Evolutionary conservation across 2,888 invertebrate species (phyloP).

Genomic region (Pardosa pseudoannulata): DNA sequence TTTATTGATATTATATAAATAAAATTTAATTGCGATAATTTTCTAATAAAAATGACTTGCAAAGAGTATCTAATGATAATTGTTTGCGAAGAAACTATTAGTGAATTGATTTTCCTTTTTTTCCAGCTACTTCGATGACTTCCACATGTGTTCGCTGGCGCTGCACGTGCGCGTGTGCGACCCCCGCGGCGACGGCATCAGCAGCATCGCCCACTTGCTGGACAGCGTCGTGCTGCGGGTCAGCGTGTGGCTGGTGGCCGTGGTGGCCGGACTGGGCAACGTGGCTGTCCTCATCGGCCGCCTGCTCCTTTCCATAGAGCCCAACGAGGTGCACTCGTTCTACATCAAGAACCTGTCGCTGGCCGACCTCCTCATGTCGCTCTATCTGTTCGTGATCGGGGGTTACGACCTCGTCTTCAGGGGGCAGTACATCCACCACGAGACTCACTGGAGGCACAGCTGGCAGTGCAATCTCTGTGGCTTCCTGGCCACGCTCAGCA

Average conservation of each 20-base stretch:
- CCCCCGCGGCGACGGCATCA: slow-evolving; percentile 82
- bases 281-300: slow-evolving; percentile 81
- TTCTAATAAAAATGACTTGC: too few species aligned
- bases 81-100: not conserved
- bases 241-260: slow-evolving; percentile 83
- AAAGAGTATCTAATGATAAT: not conserved
- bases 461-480: slow-evolving; percentile 81
- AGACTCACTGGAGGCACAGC: slow-evolving; percentile 81
- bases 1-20: too few species aligned
- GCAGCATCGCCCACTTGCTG: slow-evolving; percentile 81
- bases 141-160: slow-evolving; percentile 81
- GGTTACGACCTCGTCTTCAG: slow-evolving; percentile 80
- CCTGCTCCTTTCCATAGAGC: slow-evolving; percentile 79
- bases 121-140: slow-evolving; percentile 81
- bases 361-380: slow-evolving; percentile 83
- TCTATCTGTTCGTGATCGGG: slow-evolving; percentile 82
- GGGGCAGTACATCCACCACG: slow-evolving; percentile 81
- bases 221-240: slow-evolving; percentile 80
- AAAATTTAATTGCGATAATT: too few species aligned
- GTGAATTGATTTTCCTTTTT: slow-evolving; percentile 62
- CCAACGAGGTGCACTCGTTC: slow-evolving; percentile 82
- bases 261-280: slow-evolving; percentile 81
- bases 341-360: slow-evolving; percentile 82
- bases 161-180: slow-evolving; percentile 81
- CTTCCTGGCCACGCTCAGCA: slow-evolving; percentile 81